Conservation (phyloP, 2,113 vertebrate genomes). For the Prinia subflava region DNA sequence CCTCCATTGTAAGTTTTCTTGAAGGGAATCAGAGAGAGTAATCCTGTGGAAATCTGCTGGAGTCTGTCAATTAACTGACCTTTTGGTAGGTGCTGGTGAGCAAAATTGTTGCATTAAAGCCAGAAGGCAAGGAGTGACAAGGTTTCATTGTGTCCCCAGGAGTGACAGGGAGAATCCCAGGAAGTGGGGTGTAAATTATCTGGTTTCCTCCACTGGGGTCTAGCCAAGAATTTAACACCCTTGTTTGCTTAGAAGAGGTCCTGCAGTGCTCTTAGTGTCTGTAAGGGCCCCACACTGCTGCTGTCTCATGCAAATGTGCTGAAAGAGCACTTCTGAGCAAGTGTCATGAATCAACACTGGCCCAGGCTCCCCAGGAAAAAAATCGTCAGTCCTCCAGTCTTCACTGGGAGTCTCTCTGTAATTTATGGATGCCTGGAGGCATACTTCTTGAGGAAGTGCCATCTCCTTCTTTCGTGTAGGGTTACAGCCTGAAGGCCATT, state of each 20-base stretch:
- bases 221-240: background rate
- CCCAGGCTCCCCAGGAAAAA: background rate
- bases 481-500: conserved; percentile 24
- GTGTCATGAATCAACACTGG: background rate
- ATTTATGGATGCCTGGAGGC: background rate
- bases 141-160: background rate
- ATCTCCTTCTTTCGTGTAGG: background rate
- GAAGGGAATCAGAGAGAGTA: background rate
- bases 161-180: background rate
- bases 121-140: background rate
- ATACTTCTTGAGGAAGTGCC: background rate
- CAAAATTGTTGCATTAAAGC: background rate
- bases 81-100: background rate
- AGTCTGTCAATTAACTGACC: background rate
- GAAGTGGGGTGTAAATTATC: background rate
- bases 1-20: background rate
- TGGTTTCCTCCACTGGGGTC: background rate
- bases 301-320: background rate
- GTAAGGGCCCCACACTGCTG: background rate
- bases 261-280: background rate
- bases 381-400: background rate
- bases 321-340: background rate
- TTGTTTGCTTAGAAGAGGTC: background rate
- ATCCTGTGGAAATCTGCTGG: background rate
- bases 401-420: background rate